Percentiles rank a stretch among this genome's conserved stretches.
Conservation (phyloP, 2,113 vertebrate genomes). For the Scartelaos histophorus region DNA sequence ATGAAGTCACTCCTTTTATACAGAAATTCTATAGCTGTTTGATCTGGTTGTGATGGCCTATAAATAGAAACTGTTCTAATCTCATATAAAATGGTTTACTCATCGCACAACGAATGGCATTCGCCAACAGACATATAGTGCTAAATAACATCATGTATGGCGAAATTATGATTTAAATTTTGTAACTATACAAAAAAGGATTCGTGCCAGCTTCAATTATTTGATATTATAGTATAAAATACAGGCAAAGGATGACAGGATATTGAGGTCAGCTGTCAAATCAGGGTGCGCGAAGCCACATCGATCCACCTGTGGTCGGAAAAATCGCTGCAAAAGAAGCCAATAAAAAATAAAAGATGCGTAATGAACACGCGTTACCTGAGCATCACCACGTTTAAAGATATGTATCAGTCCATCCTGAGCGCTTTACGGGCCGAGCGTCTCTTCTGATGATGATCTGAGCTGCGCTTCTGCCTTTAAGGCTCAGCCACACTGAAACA, state of each 20-base stretch:
- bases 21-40: neutral
- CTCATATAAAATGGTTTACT: neutral
- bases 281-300: slow-evolving; percentile 35
- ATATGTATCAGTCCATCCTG: slow-evolving; percentile 41
- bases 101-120: neutral
- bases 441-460: slow-evolving; percentile 23
- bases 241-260: neutral
- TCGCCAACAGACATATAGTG: neutral
- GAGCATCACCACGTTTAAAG: slow-evolving; percentile 43
- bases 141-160: neutral
- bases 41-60: neutral
- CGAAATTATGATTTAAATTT: neutral
- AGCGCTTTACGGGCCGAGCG: neutral
- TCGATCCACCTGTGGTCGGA: neutral
- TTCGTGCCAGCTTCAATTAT: neutral
- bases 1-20: neutral
- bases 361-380: slow-evolving; percentile 28
- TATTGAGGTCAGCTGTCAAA: slow-evolving; percentile 60
- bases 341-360: too few relatives aligned
- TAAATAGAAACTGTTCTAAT: neutral
- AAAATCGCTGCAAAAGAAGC: neutral
- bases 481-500: slow-evolving; percentile 26
- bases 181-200: neutral
- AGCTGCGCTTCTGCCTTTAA: slow-evolving; percentile 25
- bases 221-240: neutral